Conservation (phyloP, 2,113 vertebrate genomes). For the Neoarius graeffei region DNA sequence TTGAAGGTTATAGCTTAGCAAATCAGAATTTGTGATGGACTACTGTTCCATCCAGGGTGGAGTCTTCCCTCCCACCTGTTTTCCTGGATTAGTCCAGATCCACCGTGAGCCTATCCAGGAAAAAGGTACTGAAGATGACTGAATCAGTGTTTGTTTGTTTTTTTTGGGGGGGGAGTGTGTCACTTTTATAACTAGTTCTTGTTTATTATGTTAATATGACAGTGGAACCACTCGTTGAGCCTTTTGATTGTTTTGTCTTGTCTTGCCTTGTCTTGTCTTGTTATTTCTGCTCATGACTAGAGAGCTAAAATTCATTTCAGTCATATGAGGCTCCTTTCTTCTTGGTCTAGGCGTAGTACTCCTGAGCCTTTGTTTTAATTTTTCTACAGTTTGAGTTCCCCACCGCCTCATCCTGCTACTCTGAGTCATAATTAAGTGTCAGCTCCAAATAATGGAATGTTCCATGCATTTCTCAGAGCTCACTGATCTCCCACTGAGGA, state of each 20-base stretch:
- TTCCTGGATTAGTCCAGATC: neutral
- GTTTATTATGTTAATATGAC: neutral
- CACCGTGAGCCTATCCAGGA: neutral
- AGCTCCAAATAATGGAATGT: constrained; percentile 23
- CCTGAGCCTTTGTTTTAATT: neutral
- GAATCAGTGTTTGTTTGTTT: neutral
- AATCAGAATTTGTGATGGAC: neutral
- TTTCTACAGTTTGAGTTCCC: constrained; percentile 19
- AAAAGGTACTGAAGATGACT: neutral
- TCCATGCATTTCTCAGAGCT: neutral
- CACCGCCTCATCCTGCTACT: neutral
- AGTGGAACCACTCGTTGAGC: neutral
- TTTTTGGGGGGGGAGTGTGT: too few relatives aligned
- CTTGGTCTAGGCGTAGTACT: neutral
- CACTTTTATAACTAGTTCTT: neutral
- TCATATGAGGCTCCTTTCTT: constrained; percentile 14
- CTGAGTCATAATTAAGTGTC: constrained; percentile 26
- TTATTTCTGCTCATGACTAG: constrained; percentile 29
- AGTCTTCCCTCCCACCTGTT: neutral
- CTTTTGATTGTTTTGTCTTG: constrained; percentile 22
- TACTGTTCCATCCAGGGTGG: neutral
- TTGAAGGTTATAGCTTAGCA: neutral
- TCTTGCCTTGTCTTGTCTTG: neutral
- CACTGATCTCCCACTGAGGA: neutral
- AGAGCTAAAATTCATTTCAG: neutral